Percentiles rank a stretch among this genome's conserved stretches.
Conservation (phyloP, 1,140 invertebrate genomes). For the Cataglyphis hispanica region DNA sequence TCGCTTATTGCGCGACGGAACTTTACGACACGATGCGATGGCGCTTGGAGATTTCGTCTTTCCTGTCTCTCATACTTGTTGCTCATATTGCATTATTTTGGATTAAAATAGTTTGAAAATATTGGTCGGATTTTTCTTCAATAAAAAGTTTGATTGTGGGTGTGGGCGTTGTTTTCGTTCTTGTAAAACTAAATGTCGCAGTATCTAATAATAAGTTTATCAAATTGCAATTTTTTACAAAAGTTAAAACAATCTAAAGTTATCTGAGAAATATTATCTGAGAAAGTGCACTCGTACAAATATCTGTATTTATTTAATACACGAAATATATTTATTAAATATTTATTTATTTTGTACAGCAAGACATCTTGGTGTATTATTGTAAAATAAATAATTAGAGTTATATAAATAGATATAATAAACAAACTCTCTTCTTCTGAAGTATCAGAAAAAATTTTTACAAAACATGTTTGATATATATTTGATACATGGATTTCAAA, state of each 20-base stretch:
- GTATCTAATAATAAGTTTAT: not conserved
- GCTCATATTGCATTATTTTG: not conserved
- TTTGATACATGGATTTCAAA: not conserved
- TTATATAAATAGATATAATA: too few relatives aligned
- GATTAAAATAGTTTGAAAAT: not conserved
- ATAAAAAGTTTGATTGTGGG: not conserved
- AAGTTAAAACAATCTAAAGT: not conserved
- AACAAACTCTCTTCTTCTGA: too few relatives aligned
- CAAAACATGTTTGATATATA: too few relatives aligned
- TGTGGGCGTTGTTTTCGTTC: not conserved
- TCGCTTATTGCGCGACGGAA: slow-evolving; percentile 46
- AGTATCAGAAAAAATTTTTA: not conserved
- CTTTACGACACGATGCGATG: slow-evolving; percentile 35
- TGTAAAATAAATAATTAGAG: not conserved
- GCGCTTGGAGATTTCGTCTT: slow-evolving; percentile 31
- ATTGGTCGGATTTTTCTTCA: not conserved
- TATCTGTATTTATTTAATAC: not conserved
- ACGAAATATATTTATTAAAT: too few relatives aligned
- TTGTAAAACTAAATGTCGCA: not conserved
- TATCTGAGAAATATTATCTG: not conserved
- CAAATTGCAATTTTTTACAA: not conserved
- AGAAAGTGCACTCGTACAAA: not conserved
- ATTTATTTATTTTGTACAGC: too few relatives aligned
- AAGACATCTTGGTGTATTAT: not conserved
- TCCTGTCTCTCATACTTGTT: not conserved